These are phyloP conservation scores for Dicrurus megarhynchus DNA, from an alignment of 2,113 vertebrate species.

Conservation along the genomic window DNA sequence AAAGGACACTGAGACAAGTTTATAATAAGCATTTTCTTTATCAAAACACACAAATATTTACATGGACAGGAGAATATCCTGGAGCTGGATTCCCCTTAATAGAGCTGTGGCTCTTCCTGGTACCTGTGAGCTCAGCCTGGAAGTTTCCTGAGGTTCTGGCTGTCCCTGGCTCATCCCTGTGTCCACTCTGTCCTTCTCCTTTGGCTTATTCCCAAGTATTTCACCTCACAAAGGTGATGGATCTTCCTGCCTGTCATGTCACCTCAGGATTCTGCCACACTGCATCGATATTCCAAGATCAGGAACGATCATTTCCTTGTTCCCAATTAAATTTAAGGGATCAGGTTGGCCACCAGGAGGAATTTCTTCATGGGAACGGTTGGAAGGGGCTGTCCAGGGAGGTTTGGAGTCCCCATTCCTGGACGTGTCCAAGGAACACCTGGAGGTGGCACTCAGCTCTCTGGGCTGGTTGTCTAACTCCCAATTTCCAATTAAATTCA, in stretches of 20 bases:
- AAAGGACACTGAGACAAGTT: background rate
- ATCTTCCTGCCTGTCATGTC: accelerated
- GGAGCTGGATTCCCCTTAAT: accelerated
- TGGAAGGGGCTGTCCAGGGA: background rate
- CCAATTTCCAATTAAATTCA: background rate
- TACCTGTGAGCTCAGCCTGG: background rate
- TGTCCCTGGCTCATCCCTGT: background rate
- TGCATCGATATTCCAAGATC: background rate
- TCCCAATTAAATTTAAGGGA: background rate
- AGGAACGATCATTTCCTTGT: background rate
- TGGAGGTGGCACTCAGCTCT: no score
- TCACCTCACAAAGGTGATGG: accelerated
- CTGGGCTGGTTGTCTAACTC: background rate
- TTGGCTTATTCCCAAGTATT: accelerated
- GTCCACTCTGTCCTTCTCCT: no score
- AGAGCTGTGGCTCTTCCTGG: accelerated
- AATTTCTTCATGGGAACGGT: background rate
- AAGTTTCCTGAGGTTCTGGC: background rate
- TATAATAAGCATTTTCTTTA: background rate
- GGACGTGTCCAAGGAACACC: background rate
- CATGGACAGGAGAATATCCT: background rate
- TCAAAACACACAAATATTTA: no score
- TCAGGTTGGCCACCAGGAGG: background rate
- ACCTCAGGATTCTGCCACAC: accelerated
- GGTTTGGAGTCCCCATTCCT: background rate